Evolutionary conservation across 2,797 vertebrate genomes (phyloP), one percentile per base, ranked within the genome.

Genomic region (Sebastes miniatus): DNA sequence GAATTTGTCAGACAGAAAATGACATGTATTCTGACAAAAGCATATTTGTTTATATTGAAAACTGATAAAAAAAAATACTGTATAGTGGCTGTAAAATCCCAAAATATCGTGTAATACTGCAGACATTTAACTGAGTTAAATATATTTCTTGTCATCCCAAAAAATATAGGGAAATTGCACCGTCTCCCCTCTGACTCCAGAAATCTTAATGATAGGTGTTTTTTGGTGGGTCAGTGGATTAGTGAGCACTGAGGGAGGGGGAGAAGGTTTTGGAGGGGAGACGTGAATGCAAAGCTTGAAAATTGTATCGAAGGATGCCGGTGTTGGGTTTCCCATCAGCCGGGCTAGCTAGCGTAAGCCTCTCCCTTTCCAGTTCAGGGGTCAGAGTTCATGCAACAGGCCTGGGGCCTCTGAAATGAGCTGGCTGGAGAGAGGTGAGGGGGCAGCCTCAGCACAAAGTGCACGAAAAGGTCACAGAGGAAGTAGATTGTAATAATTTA

Each of bases 271-370:
- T 27, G 47, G 34, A 73, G 63, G 63, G 81, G 69, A 80, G 69
- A 72, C 32, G 9, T 83, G 73, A 88, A 88, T 52, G 77, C 58
- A 57, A 76, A 76, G 81, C 83, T 68, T 61, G 57, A 82, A 87
- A 87, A 86, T 84, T 76, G 77, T 69, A 86, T 82, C 9, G n/a
- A 82, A 88, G 81, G 83, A 83, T 62, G 80, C 66, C 11, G 83
- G 93, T 91, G 86, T 92, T 83, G 84, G 80, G 83, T 94, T 94
- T 91, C 89, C 79, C 78, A 62, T 86, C 82, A 47, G 80, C 58
- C 67, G 6, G 6, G 85, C 65, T 50, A 50, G 83, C 83, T 57
- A 24, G 62, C 47, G 4, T 87, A 88, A 89, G 83, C 88, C 90
- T 91, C 88, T 91, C 87, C 77, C 82, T 89, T 92, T 93, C 87